Evolutionary conservation across 1,140 invertebrate genomes (phyloP), one percentile per base, ranked within the genome.

Genomic region (Probaryconus sp.): DNA sequence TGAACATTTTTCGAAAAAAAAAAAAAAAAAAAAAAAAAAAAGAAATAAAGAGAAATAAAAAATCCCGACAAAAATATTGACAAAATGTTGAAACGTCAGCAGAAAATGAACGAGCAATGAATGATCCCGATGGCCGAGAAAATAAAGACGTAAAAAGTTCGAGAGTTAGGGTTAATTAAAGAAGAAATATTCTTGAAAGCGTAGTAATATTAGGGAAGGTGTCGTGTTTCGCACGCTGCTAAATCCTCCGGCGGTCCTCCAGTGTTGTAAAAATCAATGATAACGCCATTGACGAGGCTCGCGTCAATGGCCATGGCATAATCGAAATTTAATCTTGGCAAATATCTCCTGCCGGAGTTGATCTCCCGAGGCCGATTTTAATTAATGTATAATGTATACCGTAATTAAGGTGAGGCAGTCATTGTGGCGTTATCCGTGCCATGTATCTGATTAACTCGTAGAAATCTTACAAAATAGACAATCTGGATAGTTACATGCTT

Each of bases 321-420:
- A 75, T 75, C 60, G 60, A 69, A 75, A 69, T 75, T 75, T 75
- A 75, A 75, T 75, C 72, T 75, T 65, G 64, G 64, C 72, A 69
- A 75, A 69, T 75, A 75, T 75, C 72, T 69, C 72, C 50, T 56
- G 51, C 60, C 40, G 47, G 65, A 60, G 64, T 65, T 69, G 53
- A 75, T 75, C 71, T 75, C 64, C 30, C 35, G 64, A 53, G 47
- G 43, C 37, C 72, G 64, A 83, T 79, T 83, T 83, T 83, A 83
- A 83, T 84, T 84, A 84, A 83, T 83, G 82, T 83, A 80, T 84
- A 84, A 83, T 83, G 82, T 83, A 80, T 81, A 76, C 81, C 70
- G 53, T 82, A 83, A 84, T 84, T 81, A 81, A 83, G 79, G 78
- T 51, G 67, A 77, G 68, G 73, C 74, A 74, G 74, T 76, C 70